These are phyloP conservation scores for Hyles euphorbiae DNA, from an alignment of 1,140 invertebrate genomes.

Conservation along the genomic window DNA sequence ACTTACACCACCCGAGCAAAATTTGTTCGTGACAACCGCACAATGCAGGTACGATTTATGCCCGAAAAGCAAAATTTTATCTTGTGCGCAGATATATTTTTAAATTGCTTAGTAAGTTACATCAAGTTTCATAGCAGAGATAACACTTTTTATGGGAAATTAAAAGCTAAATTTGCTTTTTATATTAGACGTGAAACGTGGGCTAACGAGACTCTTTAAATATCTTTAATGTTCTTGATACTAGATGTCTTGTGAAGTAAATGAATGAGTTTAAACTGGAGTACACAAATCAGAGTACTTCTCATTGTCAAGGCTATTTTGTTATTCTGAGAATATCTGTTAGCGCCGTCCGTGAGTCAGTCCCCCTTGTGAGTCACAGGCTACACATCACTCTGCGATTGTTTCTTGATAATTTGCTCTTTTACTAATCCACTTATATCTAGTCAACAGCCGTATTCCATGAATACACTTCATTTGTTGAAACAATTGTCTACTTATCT, in stretches of 20 bases:
- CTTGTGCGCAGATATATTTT: no score
- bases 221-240: no score
- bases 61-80: not conserved
- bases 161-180: no score
- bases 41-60: constrained; percentile 40
- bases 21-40: constrained; percentile 40
- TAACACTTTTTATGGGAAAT: no score
- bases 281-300: not conserved
- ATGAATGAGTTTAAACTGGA: constrained; percentile 1
- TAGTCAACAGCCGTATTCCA: not conserved
- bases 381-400: constrained; percentile 46
- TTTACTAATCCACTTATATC: constrained; percentile 24
- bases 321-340: constrained; percentile 66
- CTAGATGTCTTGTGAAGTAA: not conserved
- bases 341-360: constrained; percentile 61
- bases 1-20: constrained; percentile 6
- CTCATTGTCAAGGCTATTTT: constrained; percentile 39
- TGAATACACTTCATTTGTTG: no score
- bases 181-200: no score
- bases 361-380: constrained; percentile 41
- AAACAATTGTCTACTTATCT: no score
- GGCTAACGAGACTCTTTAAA: no score
- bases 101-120: no score
- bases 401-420: constrained; percentile 50
- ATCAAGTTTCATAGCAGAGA: no score